A percentile compares a stretch with the other conserved stretches of the same genome.
These are phyloP conservation scores for Geococcyx californianus DNA, from an alignment of 2,113 vertebrate species.

Conservation along the genomic window DNA sequence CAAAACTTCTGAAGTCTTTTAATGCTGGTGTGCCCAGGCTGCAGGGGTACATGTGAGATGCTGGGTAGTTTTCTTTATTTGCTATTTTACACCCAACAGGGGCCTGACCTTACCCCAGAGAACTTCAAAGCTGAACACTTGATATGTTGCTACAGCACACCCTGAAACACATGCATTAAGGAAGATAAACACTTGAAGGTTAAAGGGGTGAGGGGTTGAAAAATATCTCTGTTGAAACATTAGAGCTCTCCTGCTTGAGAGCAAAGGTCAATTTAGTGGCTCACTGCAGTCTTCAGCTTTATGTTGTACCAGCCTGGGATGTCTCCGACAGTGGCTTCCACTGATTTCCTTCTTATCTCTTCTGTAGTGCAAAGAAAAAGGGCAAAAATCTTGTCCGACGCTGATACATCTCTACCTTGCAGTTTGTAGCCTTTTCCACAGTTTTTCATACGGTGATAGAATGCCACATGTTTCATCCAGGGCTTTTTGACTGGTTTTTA, in stretches of 20 bases:
- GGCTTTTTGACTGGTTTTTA: neutral
- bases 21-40: neutral
- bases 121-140: neutral
- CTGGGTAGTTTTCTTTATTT: neutral
- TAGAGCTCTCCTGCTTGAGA: neutral
- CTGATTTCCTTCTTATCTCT: neutral
- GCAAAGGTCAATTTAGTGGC: neutral
- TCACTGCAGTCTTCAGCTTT: neutral
- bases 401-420: neutral
- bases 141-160: neutral
- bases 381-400: neutral
- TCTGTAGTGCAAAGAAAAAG: neutral
- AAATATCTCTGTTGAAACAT: slow-evolving; percentile 16
- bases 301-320: neutral
- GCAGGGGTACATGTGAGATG: neutral
- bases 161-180: neutral
- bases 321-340: neutral
- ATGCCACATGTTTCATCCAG: neutral
- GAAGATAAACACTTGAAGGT: slow-evolving; percentile 33
- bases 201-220: slow-evolving; percentile 6
- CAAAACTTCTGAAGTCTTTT: neutral
- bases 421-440: neutral
- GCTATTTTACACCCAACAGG: neutral
- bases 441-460: neutral
- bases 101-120: neutral